These are phyloP conservation scores for Deilephila elpenor DNA, from an alignment of 2,888 invertebrate species.

Conservation along the genomic window DNA sequence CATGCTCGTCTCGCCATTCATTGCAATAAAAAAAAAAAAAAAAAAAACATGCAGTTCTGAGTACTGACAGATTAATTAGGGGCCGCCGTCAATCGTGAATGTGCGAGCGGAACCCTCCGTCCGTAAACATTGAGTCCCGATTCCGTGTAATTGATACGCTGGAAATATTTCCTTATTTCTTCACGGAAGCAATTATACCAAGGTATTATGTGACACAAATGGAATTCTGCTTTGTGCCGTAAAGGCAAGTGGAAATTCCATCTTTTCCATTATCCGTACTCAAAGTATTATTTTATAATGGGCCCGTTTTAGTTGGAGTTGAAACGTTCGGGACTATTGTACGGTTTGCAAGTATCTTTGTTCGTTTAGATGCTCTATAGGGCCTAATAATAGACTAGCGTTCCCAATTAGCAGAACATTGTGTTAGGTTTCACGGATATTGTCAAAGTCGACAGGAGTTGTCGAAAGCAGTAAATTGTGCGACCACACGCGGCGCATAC, in stretches of 20 bases:
- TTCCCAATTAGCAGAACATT: too few relatives aligned
- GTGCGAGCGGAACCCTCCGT: neutral
- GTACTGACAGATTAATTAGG: constrained; percentile 2
- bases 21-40: too few relatives aligned
- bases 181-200: constrained; percentile 34
- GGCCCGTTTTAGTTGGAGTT: neutral
- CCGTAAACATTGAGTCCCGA: constrained; percentile 31
- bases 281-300: constrained; percentile 25
- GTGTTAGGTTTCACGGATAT: too few relatives aligned
- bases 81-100: neutral
- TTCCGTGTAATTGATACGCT: constrained; percentile 32
- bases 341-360: neutral
- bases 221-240: constrained; percentile 40
- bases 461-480: neutral
- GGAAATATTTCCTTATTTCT: constrained; percentile 32
- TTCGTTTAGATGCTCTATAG: neutral
- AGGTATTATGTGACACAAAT: constrained; percentile 38
- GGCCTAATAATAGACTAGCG: too few relatives aligned
- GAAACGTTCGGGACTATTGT: neutral
- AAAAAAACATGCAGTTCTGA: constrained; percentile 4
- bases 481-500: neutral
- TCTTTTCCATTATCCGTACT: constrained; percentile 26
- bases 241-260: constrained; percentile 35
- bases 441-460: neutral
- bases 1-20: too few relatives aligned